These are phyloP conservation scores for Pammene fasciana DNA, from an alignment of 2,888 invertebrate genomes.

Conservation along the genomic window DNA sequence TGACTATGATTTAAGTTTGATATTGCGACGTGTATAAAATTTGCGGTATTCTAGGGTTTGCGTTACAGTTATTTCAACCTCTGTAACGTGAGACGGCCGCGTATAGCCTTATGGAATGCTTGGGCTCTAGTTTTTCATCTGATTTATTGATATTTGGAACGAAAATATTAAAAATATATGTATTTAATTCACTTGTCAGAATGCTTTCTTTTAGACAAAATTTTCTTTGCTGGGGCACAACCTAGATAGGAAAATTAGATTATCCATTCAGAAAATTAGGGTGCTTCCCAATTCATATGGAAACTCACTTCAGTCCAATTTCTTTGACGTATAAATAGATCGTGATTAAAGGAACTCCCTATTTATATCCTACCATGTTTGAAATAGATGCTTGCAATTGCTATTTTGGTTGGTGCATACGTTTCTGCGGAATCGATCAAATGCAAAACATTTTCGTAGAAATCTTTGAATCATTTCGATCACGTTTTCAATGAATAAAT, in stretches of 20 bases:
- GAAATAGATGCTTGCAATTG: conserved; percentile 16
- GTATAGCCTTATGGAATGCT: conserved; percentile 11
- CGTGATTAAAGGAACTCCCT: conserved; percentile 15
- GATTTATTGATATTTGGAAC: too few relatives aligned
- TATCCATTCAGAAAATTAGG: conserved; percentile 3
- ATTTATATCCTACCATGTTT: conserved; percentile 18
- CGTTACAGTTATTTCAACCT: conserved; percentile 59
- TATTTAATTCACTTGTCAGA: neutral
- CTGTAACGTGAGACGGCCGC: conserved; percentile 55
- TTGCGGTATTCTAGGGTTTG: conserved; percentile 52
- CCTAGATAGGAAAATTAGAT: conserved; percentile 1
- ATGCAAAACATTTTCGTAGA: neutral
- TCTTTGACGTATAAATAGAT: conserved; percentile 21
- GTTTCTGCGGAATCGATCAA: conserved; percentile 19
- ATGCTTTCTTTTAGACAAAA: neutral
- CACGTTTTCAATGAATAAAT: neutral
- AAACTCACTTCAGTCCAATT: conserved; percentile 15
- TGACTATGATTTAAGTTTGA: conserved; percentile 1
- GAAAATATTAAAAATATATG: too few relatives aligned
- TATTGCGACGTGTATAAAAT: conserved; percentile 32
- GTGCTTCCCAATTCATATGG: neutral
- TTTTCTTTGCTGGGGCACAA: too few relatives aligned
- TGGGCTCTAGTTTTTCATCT: too few relatives aligned
- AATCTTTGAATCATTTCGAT: conserved; percentile 4
- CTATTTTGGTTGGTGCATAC: conserved; percentile 24